Evolutionary conservation across 2,113 vertebrate genomes (phyloP).

Genomic region (Odocoileus virginianus): DNA sequence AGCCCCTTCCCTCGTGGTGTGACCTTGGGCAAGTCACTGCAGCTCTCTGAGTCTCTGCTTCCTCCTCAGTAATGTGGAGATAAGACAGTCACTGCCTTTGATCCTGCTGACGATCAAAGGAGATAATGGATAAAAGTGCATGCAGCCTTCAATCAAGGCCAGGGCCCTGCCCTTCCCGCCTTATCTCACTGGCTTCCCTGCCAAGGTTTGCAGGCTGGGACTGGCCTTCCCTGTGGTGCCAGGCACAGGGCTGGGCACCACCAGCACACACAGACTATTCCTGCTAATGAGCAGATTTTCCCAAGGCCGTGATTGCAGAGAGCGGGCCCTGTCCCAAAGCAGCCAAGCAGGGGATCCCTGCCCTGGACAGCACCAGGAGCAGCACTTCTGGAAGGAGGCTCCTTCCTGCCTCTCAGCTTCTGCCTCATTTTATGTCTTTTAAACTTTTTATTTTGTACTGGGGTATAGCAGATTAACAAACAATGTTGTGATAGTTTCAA

Average conservation of each 20-base stretch:
- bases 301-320: background rate
- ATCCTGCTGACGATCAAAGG: conserved; percentile 34
- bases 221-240: conserved; percentile 39
- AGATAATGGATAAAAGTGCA: conserved; percentile 32
- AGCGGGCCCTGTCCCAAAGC: background rate
- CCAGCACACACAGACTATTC: background rate
- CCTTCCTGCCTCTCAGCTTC: background rate
- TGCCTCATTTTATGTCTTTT: background rate
- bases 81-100: conserved; percentile 36
- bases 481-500: background rate
- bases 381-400: background rate
- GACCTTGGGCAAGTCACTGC: conserved; percentile 43
- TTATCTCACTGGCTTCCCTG: conserved; percentile 55
- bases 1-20: conserved; percentile 1
- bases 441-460: background rate
- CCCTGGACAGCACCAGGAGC: background rate
- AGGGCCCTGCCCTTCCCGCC: conserved; percentile 49
- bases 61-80: conserved; percentile 2
- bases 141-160: background rate
- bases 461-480: background rate
- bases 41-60: conserved; percentile 47
- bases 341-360: background rate
- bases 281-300: conserved; percentile 43
- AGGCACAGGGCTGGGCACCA: conserved; percentile 63
- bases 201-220: conserved; percentile 63